A percentile compares a stretch with the other conserved stretches of the same genome.
Conservation (phyloP, 2,113 vertebrate genomes). For the Stercorarius parasiticus region DNA sequence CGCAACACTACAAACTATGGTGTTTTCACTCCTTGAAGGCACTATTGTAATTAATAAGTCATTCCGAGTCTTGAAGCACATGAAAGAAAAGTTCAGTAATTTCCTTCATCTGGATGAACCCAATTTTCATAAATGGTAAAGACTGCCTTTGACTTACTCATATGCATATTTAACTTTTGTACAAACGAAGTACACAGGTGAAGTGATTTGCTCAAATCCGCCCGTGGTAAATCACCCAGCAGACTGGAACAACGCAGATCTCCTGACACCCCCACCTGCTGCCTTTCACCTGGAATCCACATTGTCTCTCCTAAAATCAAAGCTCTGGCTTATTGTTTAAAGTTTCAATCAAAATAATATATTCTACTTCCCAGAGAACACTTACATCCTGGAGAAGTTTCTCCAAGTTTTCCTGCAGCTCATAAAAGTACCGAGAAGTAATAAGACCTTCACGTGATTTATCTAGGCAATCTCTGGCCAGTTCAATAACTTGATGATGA, state of each 20-base stretch:
- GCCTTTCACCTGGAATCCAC: background rate
- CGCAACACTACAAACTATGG: background rate
- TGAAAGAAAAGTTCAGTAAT: constrained; percentile 24
- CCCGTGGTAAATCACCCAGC: background rate
- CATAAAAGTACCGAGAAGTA: constrained; percentile 97
- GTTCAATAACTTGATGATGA: constrained; percentile 95
- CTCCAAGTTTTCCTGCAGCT: constrained; percentile 96
- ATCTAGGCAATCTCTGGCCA: constrained; percentile 94
- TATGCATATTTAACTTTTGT: background rate
- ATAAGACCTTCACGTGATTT: constrained; percentile 92
- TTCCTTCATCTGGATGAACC: background rate
- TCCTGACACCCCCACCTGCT: background rate
- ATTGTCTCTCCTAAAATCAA: background rate
- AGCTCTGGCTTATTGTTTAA: background rate
- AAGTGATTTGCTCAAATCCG: background rate
- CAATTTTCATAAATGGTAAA: background rate
- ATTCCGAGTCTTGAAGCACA: background rate
- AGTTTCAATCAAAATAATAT: background rate
- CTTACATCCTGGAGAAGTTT: constrained; percentile 97
- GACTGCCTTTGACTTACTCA: background rate
- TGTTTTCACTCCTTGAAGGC: constrained; percentile 22
- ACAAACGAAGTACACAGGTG: background rate
- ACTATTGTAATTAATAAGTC: constrained; percentile 14
- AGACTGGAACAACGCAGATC: background rate
- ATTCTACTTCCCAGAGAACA: constrained; percentile 38